Base-by-base conservation (phyloP, 2,797 vertebrate species). In the Crax fasciolata region DNA sequence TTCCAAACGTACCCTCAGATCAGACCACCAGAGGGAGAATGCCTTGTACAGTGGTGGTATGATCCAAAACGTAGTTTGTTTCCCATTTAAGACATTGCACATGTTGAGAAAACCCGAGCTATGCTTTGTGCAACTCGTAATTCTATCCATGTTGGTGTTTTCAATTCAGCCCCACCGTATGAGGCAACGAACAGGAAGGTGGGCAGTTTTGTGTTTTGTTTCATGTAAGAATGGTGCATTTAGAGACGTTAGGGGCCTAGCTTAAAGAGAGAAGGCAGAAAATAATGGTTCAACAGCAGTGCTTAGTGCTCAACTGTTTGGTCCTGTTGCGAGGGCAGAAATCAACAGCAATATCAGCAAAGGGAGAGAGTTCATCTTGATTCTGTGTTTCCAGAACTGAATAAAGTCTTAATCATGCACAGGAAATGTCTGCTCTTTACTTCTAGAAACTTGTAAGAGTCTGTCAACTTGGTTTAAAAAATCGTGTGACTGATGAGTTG, bases 21-120 rank as follows among this genome's bases (percentile, higher is more conserved):
- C 91, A 97, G 94, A 70, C 94, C 92, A 76, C 92, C 91, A 84
- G 94, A 76, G 93, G 93, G 95, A 95, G 94, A 96, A 66, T 57
- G n/a, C 78, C 93, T 86, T 2, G 10, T 66, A 77, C 1, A 10
- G 79, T 71, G 93, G 79, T 2, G 4, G 7, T 35, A 2, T 11
- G 82, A 94, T 91, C 94, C 87, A 57, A 84, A 59, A 23, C 0
- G 0, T 28, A 16, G 49, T 35, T 95, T 68, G 32, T 66, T 84
- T 66, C 79, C 6, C 71, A 43, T 87, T 89, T 89, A 46, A 84
- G 75, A 63, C 46, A 28, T 51, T 1, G 1, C 1, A 0, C 61
- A 13, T 4, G 0, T 68, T 4, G 16, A 65, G 80, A 83, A 54
- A 83, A 58, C 81, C 24, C 6, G 68, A 85, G 79, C 73, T 27